Conservation (phyloP, 2,797 vertebrate species). For the Tadarida brasiliensis region DNA sequence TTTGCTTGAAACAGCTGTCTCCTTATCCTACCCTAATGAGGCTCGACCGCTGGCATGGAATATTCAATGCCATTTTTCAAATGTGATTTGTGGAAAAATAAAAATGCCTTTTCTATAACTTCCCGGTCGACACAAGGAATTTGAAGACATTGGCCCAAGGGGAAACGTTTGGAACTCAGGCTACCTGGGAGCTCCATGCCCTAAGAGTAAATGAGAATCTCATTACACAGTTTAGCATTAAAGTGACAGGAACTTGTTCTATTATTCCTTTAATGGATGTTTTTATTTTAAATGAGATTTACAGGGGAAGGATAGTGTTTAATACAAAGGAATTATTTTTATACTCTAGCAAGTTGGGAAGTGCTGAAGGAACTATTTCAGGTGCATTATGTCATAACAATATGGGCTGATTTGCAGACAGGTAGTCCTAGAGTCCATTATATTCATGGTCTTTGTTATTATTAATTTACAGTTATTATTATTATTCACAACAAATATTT, state of each 20-base stretch:
- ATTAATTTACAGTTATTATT: background rate
- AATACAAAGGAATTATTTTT: conserved; percentile 8
- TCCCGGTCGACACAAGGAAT: background rate
- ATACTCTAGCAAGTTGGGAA: background rate
- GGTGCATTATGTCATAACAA: background rate
- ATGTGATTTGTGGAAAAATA: conserved; percentile 54
- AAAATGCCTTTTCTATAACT: conserved; percentile 8
- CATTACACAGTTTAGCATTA: background rate
- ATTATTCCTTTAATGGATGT: conserved; percentile 2
- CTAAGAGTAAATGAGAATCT: background rate
- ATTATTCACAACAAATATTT: background rate
- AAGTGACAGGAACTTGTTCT: background rate
- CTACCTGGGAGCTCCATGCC: background rate
- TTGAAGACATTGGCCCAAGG: background rate
- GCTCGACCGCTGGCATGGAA: conserved; percentile 1
- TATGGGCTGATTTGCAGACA: background rate
- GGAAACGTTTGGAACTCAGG: background rate
- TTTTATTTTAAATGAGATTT: conserved; percentile 18
- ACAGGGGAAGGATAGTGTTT: background rate
- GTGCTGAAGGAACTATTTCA: background rate
- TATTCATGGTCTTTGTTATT: conserved; percentile 14
- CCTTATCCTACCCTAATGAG: conserved; percentile 70
- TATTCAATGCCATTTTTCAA: conserved; percentile 68
- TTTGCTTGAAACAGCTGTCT: conserved; percentile 72
- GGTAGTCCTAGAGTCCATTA: background rate